Conservation (phyloP, 1,140 invertebrate species). For the Intoshia linei region DNA sequence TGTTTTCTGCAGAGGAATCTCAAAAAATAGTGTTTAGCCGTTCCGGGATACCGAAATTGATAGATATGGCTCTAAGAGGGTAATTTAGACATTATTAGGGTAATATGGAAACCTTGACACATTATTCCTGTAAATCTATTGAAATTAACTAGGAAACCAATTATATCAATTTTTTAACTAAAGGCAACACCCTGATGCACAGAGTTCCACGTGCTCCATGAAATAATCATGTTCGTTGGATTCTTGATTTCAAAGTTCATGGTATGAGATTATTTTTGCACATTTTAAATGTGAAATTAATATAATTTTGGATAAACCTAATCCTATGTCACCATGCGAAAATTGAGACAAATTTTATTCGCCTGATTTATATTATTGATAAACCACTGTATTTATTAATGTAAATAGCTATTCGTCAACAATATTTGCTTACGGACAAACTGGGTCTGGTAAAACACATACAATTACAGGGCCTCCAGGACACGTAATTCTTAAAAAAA, state of each 20-base stretch:
- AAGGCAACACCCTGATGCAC: not conserved
- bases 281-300: not conserved
- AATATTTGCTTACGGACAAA: conserved; percentile 28
- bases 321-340: not conserved
- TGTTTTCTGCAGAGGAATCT: conserved; percentile 16
- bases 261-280: not conserved
- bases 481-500: conserved; percentile 9
- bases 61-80: conserved; percentile 20
- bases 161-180: not conserved
- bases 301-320: not conserved
- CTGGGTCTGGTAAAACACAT: conserved; percentile 23
- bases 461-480: conserved; percentile 22
- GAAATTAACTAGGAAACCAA: not conserved
- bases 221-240: not conserved
- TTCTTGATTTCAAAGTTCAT: not conserved
- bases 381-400: not conserved
- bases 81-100: conserved; percentile 5
- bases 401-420: conserved; percentile 27
- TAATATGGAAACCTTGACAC: not conserved
- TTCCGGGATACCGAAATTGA: conserved; percentile 18
- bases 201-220: not conserved
- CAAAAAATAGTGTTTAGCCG: conserved; percentile 18
- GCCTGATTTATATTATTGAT: too few species aligned
- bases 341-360: too few species aligned
- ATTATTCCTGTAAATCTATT: not conserved